Evolutionary conservation across 2,113 vertebrate species (phyloP).

Genomic region (Hippoglossus stenolepis): DNA sequence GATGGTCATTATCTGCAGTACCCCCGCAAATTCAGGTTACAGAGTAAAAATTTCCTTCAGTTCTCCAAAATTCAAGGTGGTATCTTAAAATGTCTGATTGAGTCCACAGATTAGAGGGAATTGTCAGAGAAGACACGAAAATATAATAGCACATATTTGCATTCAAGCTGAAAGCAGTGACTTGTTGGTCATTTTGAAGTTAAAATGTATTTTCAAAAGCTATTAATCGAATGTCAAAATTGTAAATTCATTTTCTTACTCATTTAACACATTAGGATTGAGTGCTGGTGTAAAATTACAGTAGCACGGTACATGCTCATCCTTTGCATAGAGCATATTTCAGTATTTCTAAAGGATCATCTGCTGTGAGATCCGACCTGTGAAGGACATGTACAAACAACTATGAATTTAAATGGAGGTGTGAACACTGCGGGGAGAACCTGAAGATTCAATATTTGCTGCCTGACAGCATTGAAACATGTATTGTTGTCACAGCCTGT

Average conservation of each 20-base stretch:
- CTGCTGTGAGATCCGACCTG: too few relatives aligned
- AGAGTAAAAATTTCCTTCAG: too few relatives aligned
- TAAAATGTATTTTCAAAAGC: background rate
- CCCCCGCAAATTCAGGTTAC: too few relatives aligned
- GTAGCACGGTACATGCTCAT: background rate
- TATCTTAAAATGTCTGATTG: too few relatives aligned
- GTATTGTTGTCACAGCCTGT: slow-evolving; percentile 32
- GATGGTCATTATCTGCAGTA: too few relatives aligned
- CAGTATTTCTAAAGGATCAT: too few relatives aligned
- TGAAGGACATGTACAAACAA: too few relatives aligned
- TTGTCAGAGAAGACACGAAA: too few relatives aligned
- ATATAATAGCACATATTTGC: background rate
- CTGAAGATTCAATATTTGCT: background rate
- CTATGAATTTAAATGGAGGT: background rate
- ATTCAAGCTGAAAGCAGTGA: background rate
- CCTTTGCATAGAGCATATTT: background rate
- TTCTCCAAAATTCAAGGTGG: too few relatives aligned
- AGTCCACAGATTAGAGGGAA: background rate
- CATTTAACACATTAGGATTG: background rate
- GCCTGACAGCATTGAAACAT: background rate
- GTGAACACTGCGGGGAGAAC: background rate
- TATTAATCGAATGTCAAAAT: background rate
- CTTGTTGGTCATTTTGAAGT: background rate
- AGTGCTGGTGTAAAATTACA: background rate
- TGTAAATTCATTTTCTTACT: background rate